Conservation (phyloP, 2,797 vertebrate genomes). For the Sternarchorhynchus goeldii region DNA sequence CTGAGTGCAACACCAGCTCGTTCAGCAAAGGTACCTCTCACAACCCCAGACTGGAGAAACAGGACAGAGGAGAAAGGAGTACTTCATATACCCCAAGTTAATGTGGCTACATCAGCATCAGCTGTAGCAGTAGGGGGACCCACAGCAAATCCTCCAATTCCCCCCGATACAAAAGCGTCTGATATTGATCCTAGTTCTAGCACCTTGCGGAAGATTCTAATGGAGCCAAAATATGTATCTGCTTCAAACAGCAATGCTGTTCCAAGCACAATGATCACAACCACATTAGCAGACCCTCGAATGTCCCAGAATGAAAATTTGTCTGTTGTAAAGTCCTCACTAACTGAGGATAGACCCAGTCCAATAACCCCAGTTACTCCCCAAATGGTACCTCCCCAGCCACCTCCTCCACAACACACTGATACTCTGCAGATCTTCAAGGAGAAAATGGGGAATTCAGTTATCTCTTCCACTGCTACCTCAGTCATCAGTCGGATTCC, state of each 20-base stretch:
- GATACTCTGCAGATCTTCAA: slow-evolving; percentile 82
- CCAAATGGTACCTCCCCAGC: slow-evolving; percentile 70
- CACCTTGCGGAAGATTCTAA: slow-evolving; percentile 95
- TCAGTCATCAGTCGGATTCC: slow-evolving; percentile 98
- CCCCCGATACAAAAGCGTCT: slow-evolving; percentile 94
- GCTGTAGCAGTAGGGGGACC: slow-evolving; percentile 64
- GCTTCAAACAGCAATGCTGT: slow-evolving; percentile 80
- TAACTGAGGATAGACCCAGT: slow-evolving; percentile 78
- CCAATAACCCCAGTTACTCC: slow-evolving; percentile 65
- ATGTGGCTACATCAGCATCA: slow-evolving; percentile 73
- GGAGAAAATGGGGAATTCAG: slow-evolving; percentile 82
- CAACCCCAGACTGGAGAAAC: slow-evolving; percentile 81
- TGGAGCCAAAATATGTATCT: slow-evolving; percentile 98
- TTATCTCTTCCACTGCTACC: slow-evolving; percentile 89
- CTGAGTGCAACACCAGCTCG: slow-evolving; percentile 72
- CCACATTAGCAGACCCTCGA: slow-evolving; percentile 79
- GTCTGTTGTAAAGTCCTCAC: slow-evolving; percentile 72
- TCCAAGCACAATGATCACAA: slow-evolving; percentile 81
- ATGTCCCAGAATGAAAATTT: slow-evolving; percentile 77
- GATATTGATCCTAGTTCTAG: slow-evolving; percentile 93
- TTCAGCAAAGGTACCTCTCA: slow-evolving; percentile 68
- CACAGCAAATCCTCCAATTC: slow-evolving; percentile 81
- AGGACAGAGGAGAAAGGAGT: slow-evolving; percentile 85
- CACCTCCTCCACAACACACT: slow-evolving; percentile 72
- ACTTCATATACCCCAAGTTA: slow-evolving; percentile 80